A percentile compares a stretch with the other conserved stretches of the same genome.
phyloP scores from a whole-genome alignment of 2,888 invertebrate species.

The Sinopyrophorus schimmeli region DNA sequence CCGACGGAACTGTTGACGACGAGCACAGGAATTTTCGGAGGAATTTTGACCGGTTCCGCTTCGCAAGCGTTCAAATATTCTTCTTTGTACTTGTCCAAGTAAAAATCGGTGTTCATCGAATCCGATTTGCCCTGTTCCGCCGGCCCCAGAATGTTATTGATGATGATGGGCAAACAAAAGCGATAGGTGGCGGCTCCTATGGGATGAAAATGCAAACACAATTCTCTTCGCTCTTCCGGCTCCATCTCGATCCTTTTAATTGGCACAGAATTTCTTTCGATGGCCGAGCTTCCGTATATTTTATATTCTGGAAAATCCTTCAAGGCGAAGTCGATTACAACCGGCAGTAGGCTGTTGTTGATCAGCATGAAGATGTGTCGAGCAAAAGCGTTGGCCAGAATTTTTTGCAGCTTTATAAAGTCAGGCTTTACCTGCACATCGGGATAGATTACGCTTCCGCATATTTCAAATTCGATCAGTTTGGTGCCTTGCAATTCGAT shows the following conservation, averaged over 20 bases:
- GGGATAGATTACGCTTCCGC: slow-evolving; percentile 59
- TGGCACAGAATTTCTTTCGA: slow-evolving; percentile 1
- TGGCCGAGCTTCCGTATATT: slow-evolving; percentile 40
- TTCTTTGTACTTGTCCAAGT: slow-evolving; percentile 28
- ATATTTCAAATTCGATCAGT: slow-evolving; percentile 54
- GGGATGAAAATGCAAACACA: slow-evolving; percentile 54
- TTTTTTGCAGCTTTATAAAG: slow-evolving; percentile 57
- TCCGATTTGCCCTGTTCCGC: slow-evolving; percentile 48
- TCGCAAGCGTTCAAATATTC: not conserved
- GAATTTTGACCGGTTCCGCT: not conserved
- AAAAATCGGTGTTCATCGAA: slow-evolving; percentile 33
- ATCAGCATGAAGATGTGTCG: slow-evolving; percentile 42
- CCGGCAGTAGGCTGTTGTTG: slow-evolving; percentile 44
- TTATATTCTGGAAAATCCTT: slow-evolving; percentile 50
- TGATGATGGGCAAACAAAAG: slow-evolving; percentile 62
- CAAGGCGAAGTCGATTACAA: slow-evolving; percentile 45
- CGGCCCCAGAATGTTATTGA: slow-evolving; percentile 64
- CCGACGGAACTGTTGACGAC: slow-evolving; percentile 38
- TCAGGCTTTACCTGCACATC: slow-evolving; percentile 58
- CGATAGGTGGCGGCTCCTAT: slow-evolving; percentile 58
- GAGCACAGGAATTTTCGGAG: slow-evolving; percentile 30
- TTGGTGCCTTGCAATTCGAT: slow-evolving; percentile 50
- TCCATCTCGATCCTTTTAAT: slow-evolving; percentile 35
- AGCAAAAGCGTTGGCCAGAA: slow-evolving; percentile 50
- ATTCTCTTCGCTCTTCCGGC: slow-evolving; percentile 41